Percentiles rank a stretch among this genome's conserved stretches.
Conservation (phyloP, 1,140 invertebrate species). For the Bombus superbus region DNA sequence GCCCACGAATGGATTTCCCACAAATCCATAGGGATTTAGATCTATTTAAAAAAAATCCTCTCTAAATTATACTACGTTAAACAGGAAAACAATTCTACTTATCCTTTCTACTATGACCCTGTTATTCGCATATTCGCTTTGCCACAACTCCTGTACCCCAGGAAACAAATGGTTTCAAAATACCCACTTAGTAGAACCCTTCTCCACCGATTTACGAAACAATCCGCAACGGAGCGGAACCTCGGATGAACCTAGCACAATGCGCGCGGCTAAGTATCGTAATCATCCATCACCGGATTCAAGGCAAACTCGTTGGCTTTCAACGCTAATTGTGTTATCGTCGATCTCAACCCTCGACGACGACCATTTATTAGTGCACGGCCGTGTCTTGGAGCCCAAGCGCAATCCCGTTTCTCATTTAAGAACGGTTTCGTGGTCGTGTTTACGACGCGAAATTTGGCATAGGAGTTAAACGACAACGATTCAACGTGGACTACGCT, state of each 20-base stretch:
- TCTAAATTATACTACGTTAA: neutral
- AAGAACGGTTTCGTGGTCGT: neutral
- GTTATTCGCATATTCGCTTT: too few species aligned
- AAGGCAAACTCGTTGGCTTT: neutral
- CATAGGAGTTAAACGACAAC: neutral
- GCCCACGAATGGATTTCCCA: too few species aligned
- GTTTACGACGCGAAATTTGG: constrained; percentile 13
- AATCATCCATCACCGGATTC: constrained; percentile 17
- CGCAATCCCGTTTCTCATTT: neutral
- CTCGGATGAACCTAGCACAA: neutral
- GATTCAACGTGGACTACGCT: neutral
- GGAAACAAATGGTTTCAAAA: neutral
- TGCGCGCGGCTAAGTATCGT: neutral
- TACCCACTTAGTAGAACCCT: neutral
- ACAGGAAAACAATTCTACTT: neutral
- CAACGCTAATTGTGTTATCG: neutral
- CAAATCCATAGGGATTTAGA: too few species aligned
- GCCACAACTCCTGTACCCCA: neutral
- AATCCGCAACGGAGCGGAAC: neutral
- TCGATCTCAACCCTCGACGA: neutral
- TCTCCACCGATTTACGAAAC: neutral
- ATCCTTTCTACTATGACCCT: neutral
- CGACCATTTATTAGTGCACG: neutral
- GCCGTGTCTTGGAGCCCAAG: neutral
- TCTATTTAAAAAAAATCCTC: too few species aligned